Evolutionary conservation across 2,888 invertebrate genomes (phyloP).

Genomic region (Ditylenchus weischeri): DNA sequence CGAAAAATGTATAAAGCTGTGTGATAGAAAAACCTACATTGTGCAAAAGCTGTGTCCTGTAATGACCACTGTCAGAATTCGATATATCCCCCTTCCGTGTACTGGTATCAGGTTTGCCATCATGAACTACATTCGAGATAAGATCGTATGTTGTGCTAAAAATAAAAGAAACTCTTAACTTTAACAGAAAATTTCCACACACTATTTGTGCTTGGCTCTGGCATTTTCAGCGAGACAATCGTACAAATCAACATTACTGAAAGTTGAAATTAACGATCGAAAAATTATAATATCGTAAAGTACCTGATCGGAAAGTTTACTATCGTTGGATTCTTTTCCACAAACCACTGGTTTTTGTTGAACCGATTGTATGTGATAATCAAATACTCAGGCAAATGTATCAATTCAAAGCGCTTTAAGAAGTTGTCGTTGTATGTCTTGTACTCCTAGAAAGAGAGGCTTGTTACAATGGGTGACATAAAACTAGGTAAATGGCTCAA

Average conservation of each 20-base stretch:
- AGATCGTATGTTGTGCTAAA: slow-evolving; percentile 81
- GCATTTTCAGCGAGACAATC: slow-evolving; percentile 83
- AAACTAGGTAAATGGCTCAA: background rate
- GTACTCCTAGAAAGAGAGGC: slow-evolving; percentile 70
- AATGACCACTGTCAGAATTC: slow-evolving; percentile 78
- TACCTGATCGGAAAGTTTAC: slow-evolving; percentile 99
- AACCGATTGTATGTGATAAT: slow-evolving; percentile 95
- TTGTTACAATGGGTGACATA: background rate
- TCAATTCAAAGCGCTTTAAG: slow-evolving; percentile 91
- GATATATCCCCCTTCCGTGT: slow-evolving; percentile 22
- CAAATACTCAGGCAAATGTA: slow-evolving; percentile 67
- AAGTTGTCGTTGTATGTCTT: slow-evolving; percentile 99
- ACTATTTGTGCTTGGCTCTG: slow-evolving; percentile 66
- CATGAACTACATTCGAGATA: slow-evolving; percentile 97
- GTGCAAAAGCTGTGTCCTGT: slow-evolving; percentile 87
- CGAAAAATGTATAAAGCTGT: background rate
- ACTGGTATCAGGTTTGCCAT: slow-evolving; percentile 75
- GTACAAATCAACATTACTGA: slow-evolving; percentile 90
- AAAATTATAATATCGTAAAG: background rate
- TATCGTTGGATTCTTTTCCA: slow-evolving; percentile 98
- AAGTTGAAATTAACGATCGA: slow-evolving; percentile 47
- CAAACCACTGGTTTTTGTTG: slow-evolving; percentile 95
- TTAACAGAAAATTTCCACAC: too few species aligned
- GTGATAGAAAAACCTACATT: slow-evolving; percentile 61
- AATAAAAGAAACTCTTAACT: too few species aligned